phyloP scores from a whole-genome alignment of 2,113 vertebrate species.

The Oophaga pumilio region DNA sequence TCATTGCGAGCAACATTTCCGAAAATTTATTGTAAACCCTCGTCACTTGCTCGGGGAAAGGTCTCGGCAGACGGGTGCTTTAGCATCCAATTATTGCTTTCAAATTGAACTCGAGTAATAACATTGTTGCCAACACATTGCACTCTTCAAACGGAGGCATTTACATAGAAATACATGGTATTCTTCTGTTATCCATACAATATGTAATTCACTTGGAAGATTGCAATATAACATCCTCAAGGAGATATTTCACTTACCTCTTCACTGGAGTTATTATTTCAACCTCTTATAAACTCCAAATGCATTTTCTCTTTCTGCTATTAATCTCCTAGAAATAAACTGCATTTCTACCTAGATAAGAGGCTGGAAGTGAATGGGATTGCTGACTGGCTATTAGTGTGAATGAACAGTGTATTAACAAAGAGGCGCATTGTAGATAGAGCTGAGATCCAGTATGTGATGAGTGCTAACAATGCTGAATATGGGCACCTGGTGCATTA shows the following conservation, averaged over 20 bases:
- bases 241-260: slow-evolving; percentile 31
- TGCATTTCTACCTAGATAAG: slow-evolving; percentile 14
- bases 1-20: slow-evolving; percentile 30
- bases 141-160: slow-evolving; percentile 41
- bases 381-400: slow-evolving; percentile 11
- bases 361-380: slow-evolving; percentile 12
- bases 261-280: slow-evolving; percentile 45
- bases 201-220: slow-evolving; percentile 32
- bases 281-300: slow-evolving; percentile 28
- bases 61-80: slow-evolving; percentile 25
- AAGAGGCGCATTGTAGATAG: neutral
- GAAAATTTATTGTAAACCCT: slow-evolving; percentile 34
- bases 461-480: neutral
- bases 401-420: neutral
- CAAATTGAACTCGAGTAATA: slow-evolving; percentile 32
- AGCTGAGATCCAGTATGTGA: neutral
- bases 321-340: slow-evolving; percentile 23
- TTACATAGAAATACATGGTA: slow-evolving; percentile 36
- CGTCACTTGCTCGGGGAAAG: slow-evolving; percentile 24
- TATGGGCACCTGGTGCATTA: neutral
- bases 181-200: slow-evolving; percentile 45
- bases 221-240: slow-evolving; percentile 25
- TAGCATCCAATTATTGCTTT: slow-evolving; percentile 49
- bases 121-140: slow-evolving; percentile 25
- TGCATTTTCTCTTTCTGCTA: slow-evolving; percentile 24